Percentiles rank a stretch among this genome's conserved stretches.
Evolutionary conservation across 2,797 vertebrate species (phyloP).

Genomic region (Hirundo rustica): DNA sequence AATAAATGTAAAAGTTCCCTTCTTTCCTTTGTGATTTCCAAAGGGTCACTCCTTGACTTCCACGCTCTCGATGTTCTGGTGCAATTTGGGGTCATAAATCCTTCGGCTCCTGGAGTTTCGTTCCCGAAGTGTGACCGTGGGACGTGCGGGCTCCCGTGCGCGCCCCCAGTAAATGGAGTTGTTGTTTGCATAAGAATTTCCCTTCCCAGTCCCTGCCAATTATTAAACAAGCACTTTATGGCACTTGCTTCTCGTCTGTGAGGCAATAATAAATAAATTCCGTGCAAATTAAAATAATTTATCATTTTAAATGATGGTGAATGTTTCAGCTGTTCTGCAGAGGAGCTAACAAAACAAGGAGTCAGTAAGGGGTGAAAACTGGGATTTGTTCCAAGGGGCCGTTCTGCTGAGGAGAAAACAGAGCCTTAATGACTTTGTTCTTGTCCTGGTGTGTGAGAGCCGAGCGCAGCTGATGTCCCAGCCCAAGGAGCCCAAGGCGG

Average conservation of each 20-base stretch:
- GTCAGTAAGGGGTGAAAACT: not conserved
- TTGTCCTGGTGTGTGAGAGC: not conserved
- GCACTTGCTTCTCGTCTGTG: not conserved
- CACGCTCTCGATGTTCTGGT: not conserved
- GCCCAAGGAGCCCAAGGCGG: rapidly evolving
- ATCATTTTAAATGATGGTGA: not conserved
- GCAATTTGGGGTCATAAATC: not conserved
- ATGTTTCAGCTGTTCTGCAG: not conserved
- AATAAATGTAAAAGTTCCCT: not conserved
- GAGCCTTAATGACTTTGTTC: not conserved
- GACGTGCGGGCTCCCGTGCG: not conserved
- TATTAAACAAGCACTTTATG: constrained; percentile 16
- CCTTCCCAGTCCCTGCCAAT: constrained; percentile 20
- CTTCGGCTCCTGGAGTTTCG: not conserved
- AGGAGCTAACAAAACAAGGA: not conserved
- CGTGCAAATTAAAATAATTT: constrained; percentile 39
- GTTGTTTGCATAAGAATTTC: constrained; percentile 18
- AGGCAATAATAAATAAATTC: constrained; percentile 41
- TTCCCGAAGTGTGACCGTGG: not conserved
- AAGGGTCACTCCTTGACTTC: not conserved
- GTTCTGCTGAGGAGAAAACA: not conserved
- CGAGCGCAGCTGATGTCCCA: not conserved
- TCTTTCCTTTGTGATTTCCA: not conserved
- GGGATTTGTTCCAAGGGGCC: not conserved
- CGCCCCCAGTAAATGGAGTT: not conserved